Evolutionary conservation across 2,888 invertebrate species (phyloP).

Genomic region (Argyresthia albistria): DNA sequence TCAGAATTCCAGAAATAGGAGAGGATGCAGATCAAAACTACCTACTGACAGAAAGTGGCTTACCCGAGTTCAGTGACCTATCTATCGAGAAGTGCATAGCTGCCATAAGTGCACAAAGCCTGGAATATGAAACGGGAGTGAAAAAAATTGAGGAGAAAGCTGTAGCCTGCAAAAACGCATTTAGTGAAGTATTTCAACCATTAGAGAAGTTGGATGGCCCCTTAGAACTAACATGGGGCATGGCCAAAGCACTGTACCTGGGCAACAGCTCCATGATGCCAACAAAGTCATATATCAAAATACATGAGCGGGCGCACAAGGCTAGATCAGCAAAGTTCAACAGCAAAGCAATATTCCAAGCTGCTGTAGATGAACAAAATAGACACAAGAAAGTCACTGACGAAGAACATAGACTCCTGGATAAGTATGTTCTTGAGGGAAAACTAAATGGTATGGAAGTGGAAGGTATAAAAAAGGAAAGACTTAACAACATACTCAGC

Average conservation of each 20-base stretch:
- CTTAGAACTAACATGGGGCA: slow-evolving; percentile 88
- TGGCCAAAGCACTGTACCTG: slow-evolving; percentile 87
- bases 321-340: slow-evolving; percentile 83
- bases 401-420: slow-evolving; percentile 79
- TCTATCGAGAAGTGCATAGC: slow-evolving; percentile 89
- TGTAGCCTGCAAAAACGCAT: slow-evolving; percentile 70
- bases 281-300: slow-evolving; percentile 81
- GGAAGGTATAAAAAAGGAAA: slow-evolving; percentile 58
- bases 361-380: slow-evolving; percentile 72
- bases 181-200: slow-evolving; percentile 79
- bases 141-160: slow-evolving; percentile 74
- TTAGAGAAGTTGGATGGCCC: slow-evolving; percentile 81
- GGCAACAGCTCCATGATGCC: slow-evolving; percentile 87
- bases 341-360: slow-evolving; percentile 78
- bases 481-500: slow-evolving; percentile 54
- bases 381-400: slow-evolving; percentile 57
- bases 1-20: slow-evolving; percentile 86
- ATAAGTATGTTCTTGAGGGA: slow-evolving; percentile 87
- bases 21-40: slow-evolving; percentile 87
- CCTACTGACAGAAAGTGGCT: slow-evolving; percentile 78
- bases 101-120: slow-evolving; percentile 85
- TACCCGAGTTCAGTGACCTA: slow-evolving; percentile 86
- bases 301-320: slow-evolving; percentile 84
- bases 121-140: slow-evolving; percentile 85
- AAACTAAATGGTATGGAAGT: slow-evolving; percentile 86